Evolutionary conservation across 2,113 vertebrate species (phyloP), one percentile per base, ranked within the genome.

Genomic region (Misgurnus mizolepis): DNA sequence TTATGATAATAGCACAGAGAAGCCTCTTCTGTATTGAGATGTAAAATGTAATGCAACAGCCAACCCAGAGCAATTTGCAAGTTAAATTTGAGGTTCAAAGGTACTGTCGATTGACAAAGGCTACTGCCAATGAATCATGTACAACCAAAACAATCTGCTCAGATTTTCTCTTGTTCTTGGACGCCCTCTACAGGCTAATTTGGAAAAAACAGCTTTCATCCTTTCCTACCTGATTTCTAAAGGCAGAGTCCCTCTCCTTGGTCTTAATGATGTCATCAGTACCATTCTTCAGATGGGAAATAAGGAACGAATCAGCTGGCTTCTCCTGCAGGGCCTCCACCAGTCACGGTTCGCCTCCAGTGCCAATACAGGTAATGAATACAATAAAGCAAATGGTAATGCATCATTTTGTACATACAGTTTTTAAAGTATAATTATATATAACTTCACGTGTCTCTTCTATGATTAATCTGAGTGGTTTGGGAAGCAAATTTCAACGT

Each of bases 251-350:
- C 93, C 96, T 49, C 86, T 99, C 71, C 88, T 92, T 43, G 87
- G 90, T 17, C 90, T 98, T 18, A 95, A 83, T 61, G 92, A 94
- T 0, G 3, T 97, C 67, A 94, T 98, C 77, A 79, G 87, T 0
- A 80, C 66, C 0, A 89, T 93, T 10, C 60, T 92, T 3, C 87
- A 92, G 89, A 82, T 89, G 82, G 5, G 89, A 87, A 5, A 91
- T 40, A 66, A 88, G 67, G 86, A 88, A 85, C 83, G 75, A 1
- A 83, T 96, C 11, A 90, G 91, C 60, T 97, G 97, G 95, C 90
- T 98, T 82, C 82, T 96, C 8, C 89, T 96, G 76, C 95, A 96
- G 69, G 77, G 91, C 15, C 93, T 98, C 3, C 96, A 97, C 87
- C 97, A 98, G 67, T 91, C 94, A 58, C 94, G 95, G 15, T 91